Conservation (phyloP, 1,140 invertebrate genomes). For the Leucophenga varia region DNA sequence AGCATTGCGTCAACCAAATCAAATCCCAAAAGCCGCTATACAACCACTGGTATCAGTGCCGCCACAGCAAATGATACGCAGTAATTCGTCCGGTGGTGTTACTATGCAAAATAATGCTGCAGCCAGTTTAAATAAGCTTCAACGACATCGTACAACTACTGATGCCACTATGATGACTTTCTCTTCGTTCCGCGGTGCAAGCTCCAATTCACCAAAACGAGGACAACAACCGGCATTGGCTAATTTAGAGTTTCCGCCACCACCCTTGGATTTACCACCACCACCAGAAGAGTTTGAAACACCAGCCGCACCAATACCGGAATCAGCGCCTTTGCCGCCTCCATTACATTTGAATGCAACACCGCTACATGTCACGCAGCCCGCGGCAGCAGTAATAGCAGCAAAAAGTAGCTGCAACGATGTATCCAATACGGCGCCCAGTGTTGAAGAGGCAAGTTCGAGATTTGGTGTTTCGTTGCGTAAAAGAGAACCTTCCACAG, state of each 20-base stretch:
- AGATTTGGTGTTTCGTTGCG: constrained; percentile 71
- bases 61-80: constrained; percentile 74
- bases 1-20: constrained; percentile 7
- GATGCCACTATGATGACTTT: constrained; percentile 56
- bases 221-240: constrained; percentile 64
- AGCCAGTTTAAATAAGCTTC: constrained; percentile 58
- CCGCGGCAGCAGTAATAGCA: constrained; percentile 2
- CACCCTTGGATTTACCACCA: constrained; percentile 70
- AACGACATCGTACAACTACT: constrained; percentile 57
- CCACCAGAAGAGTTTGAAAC: constrained; percentile 67
- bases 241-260: constrained; percentile 83
- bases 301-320: constrained; percentile 41
- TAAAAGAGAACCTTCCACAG: constrained; percentile 66
- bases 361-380: constrained; percentile 37
- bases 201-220: constrained; percentile 61
- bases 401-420: constrained; percentile 58
- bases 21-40: constrained; percentile 60
- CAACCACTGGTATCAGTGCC: constrained; percentile 22
- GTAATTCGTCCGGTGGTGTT: constrained; percentile 79
- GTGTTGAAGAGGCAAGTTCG: constrained; percentile 70
- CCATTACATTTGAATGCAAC: constrained; percentile 21
- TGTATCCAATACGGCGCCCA: constrained; percentile 66
- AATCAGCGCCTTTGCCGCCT: constrained; percentile 9
- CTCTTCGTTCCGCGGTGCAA: constrained; percentile 57
- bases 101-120: constrained; percentile 62